These are phyloP conservation scores for Threskiornis aethiopicus DNA, from an alignment of 2,797 vertebrate genomes.

Conservation along the genomic window DNA sequence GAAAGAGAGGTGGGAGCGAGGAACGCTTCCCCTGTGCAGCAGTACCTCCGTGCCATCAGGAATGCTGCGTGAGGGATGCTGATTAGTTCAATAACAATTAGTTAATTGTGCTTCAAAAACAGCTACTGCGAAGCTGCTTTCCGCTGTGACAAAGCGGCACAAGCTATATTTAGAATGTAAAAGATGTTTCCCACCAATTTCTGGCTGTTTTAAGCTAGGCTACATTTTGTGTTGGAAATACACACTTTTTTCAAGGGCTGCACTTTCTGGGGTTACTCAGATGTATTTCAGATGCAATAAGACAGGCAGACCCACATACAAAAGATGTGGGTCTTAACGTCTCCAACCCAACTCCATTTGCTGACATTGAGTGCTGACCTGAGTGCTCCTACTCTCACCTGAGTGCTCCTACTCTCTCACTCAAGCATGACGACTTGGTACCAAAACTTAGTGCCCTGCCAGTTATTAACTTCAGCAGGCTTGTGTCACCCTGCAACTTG, in stretches of 20 bases:
- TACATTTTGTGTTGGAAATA: background rate
- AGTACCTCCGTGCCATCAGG: background rate
- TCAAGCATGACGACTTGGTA: background rate
- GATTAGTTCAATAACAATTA: conserved; percentile 60
- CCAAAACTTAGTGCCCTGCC: background rate
- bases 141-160: conserved; percentile 27
- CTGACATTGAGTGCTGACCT: background rate
- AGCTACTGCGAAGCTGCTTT: conserved; percentile 13
- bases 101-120: conserved; percentile 49
- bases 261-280: background rate
- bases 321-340: background rate
- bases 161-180: conserved; percentile 42
- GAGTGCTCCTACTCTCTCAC: background rate
- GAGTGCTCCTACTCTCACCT: background rate
- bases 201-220: background rate
- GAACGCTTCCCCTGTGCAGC: background rate
- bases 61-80: background rate
- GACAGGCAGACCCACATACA: background rate
- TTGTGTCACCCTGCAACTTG: background rate
- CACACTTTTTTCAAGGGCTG: background rate
- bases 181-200: conserved; percentile 27
- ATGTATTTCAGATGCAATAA: background rate
- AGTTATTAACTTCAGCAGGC: background rate
- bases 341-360: background rate
- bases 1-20: background rate